A percentile compares a stretch with the other conserved stretches of the same genome.
These are phyloP conservation scores for Hycleus phaleratus DNA, from an alignment of 1,140 invertebrate species.

Conservation along the genomic window DNA sequence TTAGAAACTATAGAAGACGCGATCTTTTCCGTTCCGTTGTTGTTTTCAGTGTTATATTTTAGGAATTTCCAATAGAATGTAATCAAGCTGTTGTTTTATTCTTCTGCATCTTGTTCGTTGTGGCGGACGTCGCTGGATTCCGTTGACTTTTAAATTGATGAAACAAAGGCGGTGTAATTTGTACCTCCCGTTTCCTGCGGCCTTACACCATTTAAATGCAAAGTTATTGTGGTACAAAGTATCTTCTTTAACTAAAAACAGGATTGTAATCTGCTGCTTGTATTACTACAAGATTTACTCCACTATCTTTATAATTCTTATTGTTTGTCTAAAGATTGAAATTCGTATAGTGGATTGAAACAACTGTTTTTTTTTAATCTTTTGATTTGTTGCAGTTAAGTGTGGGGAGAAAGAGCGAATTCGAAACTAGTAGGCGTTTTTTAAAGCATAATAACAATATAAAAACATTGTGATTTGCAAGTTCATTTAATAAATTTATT, in stretches of 20 bases:
- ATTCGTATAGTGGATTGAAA: too few species aligned
- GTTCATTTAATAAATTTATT: slow-evolving; percentile 16
- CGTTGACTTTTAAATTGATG: slow-evolving; percentile 25
- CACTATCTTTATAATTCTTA: slow-evolving; percentile 15
- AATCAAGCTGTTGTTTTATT: slow-evolving; percentile 2
- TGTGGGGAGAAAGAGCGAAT: too few species aligned
- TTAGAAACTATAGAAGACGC: too few species aligned
- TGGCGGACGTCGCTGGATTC: background rate
- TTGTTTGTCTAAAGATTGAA: background rate
- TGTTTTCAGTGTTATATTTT: too few species aligned
- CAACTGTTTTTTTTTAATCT: too few species aligned
- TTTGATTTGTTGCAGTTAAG: too few species aligned
- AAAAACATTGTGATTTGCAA: slow-evolving; percentile 14
- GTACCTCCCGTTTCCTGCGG: slow-evolving; percentile 22
- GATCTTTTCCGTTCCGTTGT: too few species aligned
- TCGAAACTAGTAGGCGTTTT: too few species aligned
- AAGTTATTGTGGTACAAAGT: slow-evolving; percentile 21
- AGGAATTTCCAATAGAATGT: background rate
- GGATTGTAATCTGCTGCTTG: slow-evolving; percentile 10
- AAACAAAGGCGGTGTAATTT: slow-evolving; percentile 25
- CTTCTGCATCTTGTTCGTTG: too few species aligned
- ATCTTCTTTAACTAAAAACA: slow-evolving; percentile 5
- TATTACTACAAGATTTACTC: slow-evolving; percentile 7
- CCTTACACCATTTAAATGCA: slow-evolving; percentile 23
- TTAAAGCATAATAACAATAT: slow-evolving; percentile 10